Conservation (phyloP, 2,113 vertebrate species). For the Myiopsitta monachus region DNA sequence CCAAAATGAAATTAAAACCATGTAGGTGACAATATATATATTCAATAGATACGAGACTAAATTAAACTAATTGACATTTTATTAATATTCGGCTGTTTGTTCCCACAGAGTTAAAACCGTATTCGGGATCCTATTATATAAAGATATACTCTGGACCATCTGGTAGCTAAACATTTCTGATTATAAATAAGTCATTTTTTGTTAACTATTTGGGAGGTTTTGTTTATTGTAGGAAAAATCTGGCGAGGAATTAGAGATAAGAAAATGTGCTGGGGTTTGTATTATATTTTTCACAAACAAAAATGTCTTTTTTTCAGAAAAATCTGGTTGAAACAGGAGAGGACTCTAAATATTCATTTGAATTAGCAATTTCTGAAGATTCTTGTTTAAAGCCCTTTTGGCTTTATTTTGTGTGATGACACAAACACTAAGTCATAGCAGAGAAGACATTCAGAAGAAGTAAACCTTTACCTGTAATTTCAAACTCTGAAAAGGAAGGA, state of each 20-base stretch:
- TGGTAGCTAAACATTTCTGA: slow-evolving; percentile 74
- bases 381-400: not conserved
- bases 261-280: not conserved
- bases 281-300: slow-evolving; percentile 10
- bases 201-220: slow-evolving; percentile 65
- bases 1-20: slow-evolving; percentile 74
- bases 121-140: slow-evolving; percentile 63
- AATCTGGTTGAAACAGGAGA: not conserved
- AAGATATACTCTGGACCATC: slow-evolving; percentile 75
- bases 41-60: slow-evolving; percentile 74
- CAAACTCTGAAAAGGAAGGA: not conserved
- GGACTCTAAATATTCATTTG: not conserved
- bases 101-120: slow-evolving; percentile 71
- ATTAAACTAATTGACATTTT: slow-evolving; percentile 84
- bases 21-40: slow-evolving; percentile 71
- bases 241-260: slow-evolving; percentile 22
- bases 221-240: slow-evolving; percentile 63
- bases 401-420: not conserved
- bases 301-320: not conserved
- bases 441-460: not conserved
- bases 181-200: slow-evolving; percentile 78
- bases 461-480: not conserved
- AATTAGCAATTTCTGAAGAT: not conserved
- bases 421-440: not conserved
- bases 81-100: slow-evolving; percentile 80